These are phyloP conservation scores for Peromyscus melanophrys DNA, from an alignment of 2,797 vertebrate genomes.

Conservation along the genomic window DNA sequence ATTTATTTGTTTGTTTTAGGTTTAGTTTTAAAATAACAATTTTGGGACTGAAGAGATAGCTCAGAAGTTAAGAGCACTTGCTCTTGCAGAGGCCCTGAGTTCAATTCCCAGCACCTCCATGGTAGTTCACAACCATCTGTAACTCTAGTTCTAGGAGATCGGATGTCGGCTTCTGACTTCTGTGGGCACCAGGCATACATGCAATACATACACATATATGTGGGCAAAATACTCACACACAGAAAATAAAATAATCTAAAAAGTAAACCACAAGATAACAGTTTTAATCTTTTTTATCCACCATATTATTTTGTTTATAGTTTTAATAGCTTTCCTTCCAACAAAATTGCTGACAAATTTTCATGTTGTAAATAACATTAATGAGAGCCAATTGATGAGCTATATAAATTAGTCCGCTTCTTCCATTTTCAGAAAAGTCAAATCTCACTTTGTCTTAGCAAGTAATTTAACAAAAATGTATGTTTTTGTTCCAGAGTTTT, in stretches of 20 bases:
- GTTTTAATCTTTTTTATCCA: not conserved
- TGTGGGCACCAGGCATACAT: not conserved
- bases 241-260: slow-evolving; percentile 14
- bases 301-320: not conserved
- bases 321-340: slow-evolving; percentile 31
- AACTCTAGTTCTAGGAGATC: not conserved
- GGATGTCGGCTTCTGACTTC: not conserved
- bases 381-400: not conserved
- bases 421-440: not conserved
- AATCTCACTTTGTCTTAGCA: slow-evolving; percentile 50
- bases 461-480: slow-evolving; percentile 13
- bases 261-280: slow-evolving; percentile 14
- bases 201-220: too few species aligned
- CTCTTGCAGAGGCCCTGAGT: not conserved
- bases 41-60: not conserved
- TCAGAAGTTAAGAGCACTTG: not conserved
- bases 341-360: slow-evolving; percentile 12
- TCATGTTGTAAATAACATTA: not conserved
- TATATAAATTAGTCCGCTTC: not conserved
- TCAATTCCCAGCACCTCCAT: not conserved
- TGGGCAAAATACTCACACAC: not conserved
- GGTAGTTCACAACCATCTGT: not conserved
- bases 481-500: slow-evolving; percentile 9
- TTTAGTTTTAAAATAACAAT: not conserved
- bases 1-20: not conserved